Base-by-base conservation (phyloP, 2,888 invertebrate genomes). In the Parnassius apollo region DNA sequence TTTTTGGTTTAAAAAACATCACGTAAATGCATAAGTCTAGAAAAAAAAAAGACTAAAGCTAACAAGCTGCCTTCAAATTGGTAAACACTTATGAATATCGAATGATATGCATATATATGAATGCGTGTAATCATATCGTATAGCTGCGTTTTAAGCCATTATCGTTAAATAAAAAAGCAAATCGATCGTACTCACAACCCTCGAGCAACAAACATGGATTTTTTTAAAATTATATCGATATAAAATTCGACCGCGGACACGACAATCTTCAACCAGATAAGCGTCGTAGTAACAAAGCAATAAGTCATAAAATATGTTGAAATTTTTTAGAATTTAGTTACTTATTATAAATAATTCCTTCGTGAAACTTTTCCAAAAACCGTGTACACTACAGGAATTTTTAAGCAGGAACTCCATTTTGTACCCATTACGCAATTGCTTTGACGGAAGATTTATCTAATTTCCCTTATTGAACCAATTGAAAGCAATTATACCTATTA, bases 321-420 rank as follows among this genome's bases (percentile, higher is more conserved):
- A 76, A 75, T 74, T 73, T 75, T 77, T 72, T 75, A 72, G 75
- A 75, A 72, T 74, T 69, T 74, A 73, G 80, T 77, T 79, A 75
- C 79, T 86, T 81, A 86, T 88, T 88, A 85, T 85, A 82, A 85
- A 88, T 86, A 89, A 88, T 86, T 86, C 78, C 82, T 75, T 75
- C 78, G 83, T 79, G 81, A 84, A 85, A 81, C 73, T 83, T 85
- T 84, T 85, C 81, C 82, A 76, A 83, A 85, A 86, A 82, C 82
- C 83, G 84, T 84, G 85, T 83, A 86, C 85, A 83, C 86, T 83
- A 77, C 76, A 77, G 72, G 87, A 86, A 87, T 88, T 80, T 77
- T 77, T 86, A 87, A 88, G 72, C 78, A 85, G 83, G 74, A 73
- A 73, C 74, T 70, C 69, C 69, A 61, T 69, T 68, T 70, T 64